A percentile compares a stretch with the other conserved stretches of the same genome.
These are phyloP conservation scores for Noctilio leporinus DNA, from an alignment of 2,113 vertebrate species.

Conservation along the genomic window DNA sequence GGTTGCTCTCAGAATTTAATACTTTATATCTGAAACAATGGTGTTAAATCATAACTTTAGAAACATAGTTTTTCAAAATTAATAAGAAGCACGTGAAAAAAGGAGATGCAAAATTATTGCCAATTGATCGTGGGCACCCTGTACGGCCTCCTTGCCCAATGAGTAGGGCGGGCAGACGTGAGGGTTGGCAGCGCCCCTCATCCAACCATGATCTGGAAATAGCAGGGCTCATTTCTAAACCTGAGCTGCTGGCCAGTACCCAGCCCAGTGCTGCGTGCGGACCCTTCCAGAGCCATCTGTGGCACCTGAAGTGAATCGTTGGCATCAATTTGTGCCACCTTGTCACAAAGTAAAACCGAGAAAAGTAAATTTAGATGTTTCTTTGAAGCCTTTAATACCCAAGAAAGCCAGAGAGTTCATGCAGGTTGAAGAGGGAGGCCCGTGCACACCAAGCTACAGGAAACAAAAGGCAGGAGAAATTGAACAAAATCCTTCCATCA, in stretches of 20 bases:
- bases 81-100: too few relatives aligned
- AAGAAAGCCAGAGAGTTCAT: not conserved
- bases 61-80: too few relatives aligned
- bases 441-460: not conserved
- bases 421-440: not conserved
- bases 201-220: not conserved
- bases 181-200: not conserved
- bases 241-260: not conserved
- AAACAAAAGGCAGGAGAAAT: not conserved
- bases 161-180: not conserved
- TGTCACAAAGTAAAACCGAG: constrained; percentile 3
- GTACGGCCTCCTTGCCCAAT: not conserved
- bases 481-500: not conserved
- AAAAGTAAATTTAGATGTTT: constrained; percentile 16
- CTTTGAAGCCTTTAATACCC: constrained; percentile 31
- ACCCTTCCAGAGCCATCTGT: not conserved
- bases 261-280: not conserved
- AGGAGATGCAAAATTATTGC: too few relatives aligned
- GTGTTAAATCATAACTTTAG: too few relatives aligned
- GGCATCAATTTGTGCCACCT: not conserved
- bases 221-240: not conserved
- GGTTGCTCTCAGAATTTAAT: too few relatives aligned
- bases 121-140: too few relatives aligned
- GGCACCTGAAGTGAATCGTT: not conserved
- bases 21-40: too few relatives aligned